phyloP scores from a whole-genome alignment of 2,888 invertebrate species.

The Lasioglossum oenotherae region DNA sequence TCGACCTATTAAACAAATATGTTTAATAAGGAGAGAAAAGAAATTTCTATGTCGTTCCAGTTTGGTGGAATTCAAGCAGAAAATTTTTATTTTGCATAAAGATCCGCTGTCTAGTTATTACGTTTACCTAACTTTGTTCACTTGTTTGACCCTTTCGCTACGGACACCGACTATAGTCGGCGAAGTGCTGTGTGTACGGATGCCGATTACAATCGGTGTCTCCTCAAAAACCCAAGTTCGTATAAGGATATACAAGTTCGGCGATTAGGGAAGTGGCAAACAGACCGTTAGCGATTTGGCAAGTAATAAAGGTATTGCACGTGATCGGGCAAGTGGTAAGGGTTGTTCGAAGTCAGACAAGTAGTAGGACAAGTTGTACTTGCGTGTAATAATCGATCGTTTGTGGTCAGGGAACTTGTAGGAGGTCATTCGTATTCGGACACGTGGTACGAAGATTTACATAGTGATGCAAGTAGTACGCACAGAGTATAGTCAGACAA shows the following conservation, averaged over 20 bases:
- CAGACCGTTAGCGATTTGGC: neutral
- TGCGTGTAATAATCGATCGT: neutral
- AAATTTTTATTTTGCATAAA: too few species aligned
- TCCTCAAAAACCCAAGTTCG: neutral
- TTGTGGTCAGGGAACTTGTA: neutral
- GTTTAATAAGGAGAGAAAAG: too few species aligned
- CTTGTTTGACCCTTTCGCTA: too few species aligned
- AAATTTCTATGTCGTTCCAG: too few species aligned
- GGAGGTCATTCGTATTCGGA: neutral
- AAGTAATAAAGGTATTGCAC: neutral
- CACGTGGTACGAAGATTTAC: neutral
- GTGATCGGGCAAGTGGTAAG: neutral
- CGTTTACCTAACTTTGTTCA: too few species aligned
- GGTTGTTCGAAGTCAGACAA: neutral
- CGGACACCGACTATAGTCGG: too few species aligned
- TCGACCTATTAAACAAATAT: too few species aligned
- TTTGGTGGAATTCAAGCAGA: too few species aligned
- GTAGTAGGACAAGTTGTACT: neutral
- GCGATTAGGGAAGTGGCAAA: neutral
- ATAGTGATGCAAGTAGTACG: neutral
- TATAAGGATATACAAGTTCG: neutral
- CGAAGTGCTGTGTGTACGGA: too few species aligned
- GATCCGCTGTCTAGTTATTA: too few species aligned
- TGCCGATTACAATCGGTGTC: too few species aligned
- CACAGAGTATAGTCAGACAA: neutral